A percentile compares a stretch with the other conserved stretches of the same genome.
Evolutionary conservation across 2,113 vertebrate genomes (phyloP).

Genomic region (Trematocara variabile): DNA sequence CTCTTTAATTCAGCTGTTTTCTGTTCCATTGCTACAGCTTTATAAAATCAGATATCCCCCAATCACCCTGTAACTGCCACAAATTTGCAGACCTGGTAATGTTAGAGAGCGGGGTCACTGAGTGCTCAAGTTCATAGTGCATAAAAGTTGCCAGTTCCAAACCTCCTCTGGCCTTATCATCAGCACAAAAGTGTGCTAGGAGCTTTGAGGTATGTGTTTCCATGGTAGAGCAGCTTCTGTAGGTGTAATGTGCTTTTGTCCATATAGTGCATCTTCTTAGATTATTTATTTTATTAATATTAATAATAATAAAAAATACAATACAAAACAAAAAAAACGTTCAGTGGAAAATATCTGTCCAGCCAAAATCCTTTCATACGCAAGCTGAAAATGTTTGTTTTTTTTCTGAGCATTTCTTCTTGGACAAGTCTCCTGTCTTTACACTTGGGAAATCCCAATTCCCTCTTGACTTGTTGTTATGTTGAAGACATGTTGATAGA

Average conservation of each 20-base stretch:
- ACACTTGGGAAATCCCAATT: not conserved
- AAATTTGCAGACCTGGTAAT: not conserved
- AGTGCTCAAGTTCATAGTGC: not conserved
- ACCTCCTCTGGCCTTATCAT: not conserved
- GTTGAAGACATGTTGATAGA: not conserved
- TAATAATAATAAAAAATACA: not conserved
- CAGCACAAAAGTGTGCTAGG: not conserved
- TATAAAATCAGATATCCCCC: not conserved
- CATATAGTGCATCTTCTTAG: not conserved
- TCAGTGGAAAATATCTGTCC: not conserved
- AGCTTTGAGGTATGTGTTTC: not conserved
- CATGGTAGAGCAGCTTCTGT: not conserved
- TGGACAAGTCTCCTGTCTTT: not conserved
- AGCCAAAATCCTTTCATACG: not conserved
- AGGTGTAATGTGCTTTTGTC: not conserved
- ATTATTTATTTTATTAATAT: not conserved
- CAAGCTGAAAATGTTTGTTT: fast-evolving
- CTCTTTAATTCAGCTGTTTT: not conserved
- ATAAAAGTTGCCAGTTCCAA: not conserved
- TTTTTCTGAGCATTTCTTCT: not conserved
- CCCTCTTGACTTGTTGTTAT: not conserved
- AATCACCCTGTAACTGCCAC: not conserved
- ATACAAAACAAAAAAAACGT: not conserved
- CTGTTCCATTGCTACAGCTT: not conserved
- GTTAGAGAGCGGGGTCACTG: not conserved